These are phyloP conservation scores for Acanthopleura granulata DNA, from an alignment of 2,888 invertebrate species.

Conservation along the genomic window DNA sequence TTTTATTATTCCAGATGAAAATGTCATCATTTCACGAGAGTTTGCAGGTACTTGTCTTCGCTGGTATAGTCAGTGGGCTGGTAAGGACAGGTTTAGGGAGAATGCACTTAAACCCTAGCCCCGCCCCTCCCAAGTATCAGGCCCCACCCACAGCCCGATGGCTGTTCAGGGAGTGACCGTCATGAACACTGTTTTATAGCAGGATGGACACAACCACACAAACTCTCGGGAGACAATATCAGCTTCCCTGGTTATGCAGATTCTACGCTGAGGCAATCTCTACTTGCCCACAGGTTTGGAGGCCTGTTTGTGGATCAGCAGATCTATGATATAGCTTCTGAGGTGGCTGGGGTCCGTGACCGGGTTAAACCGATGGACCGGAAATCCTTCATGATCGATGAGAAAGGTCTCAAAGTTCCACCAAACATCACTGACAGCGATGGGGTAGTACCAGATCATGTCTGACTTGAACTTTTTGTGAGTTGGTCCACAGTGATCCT, in stretches of 20 bases:
- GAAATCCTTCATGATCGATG: conserved; percentile 35
- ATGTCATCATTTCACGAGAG: too few relatives aligned
- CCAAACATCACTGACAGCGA: conserved; percentile 44
- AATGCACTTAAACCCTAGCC: neutral
- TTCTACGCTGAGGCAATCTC: neutral
- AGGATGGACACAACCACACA: neutral
- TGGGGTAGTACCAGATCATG: conserved; percentile 43
- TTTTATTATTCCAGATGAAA: too few relatives aligned
- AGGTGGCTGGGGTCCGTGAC: conserved; percentile 23
- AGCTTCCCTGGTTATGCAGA: neutral
- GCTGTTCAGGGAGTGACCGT: neutral
- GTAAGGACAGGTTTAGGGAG: neutral
- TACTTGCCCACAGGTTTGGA: neutral
- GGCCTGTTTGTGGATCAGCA: neutral
- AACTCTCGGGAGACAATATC: neutral
- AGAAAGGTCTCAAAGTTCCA: conserved; percentile 62
- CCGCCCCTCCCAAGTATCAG: neutral
- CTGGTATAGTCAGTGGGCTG: too few relatives aligned
- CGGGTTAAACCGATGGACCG: conserved; percentile 29
- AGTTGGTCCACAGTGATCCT: conserved; percentile 48
- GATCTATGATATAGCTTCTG: neutral
- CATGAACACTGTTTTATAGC: neutral
- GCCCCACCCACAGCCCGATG: neutral
- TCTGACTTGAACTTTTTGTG: conserved; percentile 32
- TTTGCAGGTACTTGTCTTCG: too few relatives aligned